These are phyloP conservation scores for Muraenolepis orangiensis DNA, from an alignment of 2,797 vertebrate genomes.

Conservation along the genomic window DNA sequence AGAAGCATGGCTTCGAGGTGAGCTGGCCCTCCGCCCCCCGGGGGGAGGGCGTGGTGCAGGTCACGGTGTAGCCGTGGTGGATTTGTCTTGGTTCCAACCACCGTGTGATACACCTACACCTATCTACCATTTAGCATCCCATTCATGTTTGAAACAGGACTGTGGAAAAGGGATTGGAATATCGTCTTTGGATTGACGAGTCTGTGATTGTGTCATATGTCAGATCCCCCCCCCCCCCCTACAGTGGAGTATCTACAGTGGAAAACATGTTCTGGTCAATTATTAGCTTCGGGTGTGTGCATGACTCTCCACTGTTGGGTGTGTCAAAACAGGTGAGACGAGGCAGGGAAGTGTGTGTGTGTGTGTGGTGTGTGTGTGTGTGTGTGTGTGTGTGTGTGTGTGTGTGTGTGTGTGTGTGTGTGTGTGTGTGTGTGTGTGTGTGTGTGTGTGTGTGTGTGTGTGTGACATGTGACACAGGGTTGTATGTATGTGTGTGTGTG, in stretches of 20 bases:
- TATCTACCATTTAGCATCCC: too few relatives aligned
- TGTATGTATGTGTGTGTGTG: not conserved
- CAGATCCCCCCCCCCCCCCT: slow-evolving; percentile 1
- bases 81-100: too few relatives aligned
- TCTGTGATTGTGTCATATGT: not conserved
- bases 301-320: slow-evolving; percentile 33
- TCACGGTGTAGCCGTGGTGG: not conserved
- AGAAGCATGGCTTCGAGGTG: slow-evolving; percentile 90
- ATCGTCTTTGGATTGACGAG: not conserved
- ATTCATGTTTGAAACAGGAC: not conserved
- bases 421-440: slow-evolving; percentile 31
- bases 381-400: slow-evolving; percentile 4
- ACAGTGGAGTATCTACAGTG: slow-evolving; percentile 2
- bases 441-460: slow-evolving; percentile 27
- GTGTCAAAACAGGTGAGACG: slow-evolving; percentile 48
- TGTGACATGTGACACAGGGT: slow-evolving; percentile 11
- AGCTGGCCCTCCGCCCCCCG: slow-evolving; percentile 28
- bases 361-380: slow-evolving; percentile 31
- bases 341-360: slow-evolving; percentile 9
- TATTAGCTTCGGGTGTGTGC: slow-evolving; percentile 41
- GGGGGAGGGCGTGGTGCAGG: not conserved
- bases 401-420: slow-evolving; percentile 6
- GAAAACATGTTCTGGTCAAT: slow-evolving; percentile 36
- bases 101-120: too few relatives aligned
- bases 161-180: not conserved